Evolutionary conservation across 2,888 invertebrate species (phyloP).

Genomic region (Caenorhabditis parvicauda): DNA sequence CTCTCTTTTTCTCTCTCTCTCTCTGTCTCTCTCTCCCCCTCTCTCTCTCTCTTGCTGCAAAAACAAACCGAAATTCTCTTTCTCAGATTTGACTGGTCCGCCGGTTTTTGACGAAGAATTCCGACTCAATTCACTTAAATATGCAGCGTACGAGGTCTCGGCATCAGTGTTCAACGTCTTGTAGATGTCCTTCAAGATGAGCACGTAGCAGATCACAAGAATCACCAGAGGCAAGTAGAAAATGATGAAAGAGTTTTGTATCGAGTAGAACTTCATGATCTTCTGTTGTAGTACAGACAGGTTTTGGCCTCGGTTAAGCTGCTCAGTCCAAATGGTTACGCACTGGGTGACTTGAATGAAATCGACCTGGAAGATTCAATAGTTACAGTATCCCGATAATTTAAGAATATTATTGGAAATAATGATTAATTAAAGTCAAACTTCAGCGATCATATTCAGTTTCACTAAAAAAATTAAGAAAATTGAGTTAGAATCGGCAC

Average conservation of each 20-base stretch:
- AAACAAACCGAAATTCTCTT: too few relatives aligned
- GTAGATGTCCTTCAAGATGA: slow-evolving; percentile 49
- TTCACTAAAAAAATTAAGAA: too few relatives aligned
- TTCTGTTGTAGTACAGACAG: slow-evolving; percentile 8
- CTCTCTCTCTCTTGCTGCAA: too few relatives aligned
- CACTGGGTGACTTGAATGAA: slow-evolving; percentile 36
- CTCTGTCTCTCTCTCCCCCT: too few relatives aligned
- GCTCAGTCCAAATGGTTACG: slow-evolving; percentile 40
- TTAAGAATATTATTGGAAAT: background rate
- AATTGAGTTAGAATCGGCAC: too few relatives aligned
- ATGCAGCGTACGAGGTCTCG: slow-evolving; percentile 36
- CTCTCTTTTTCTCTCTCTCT: too few relatives aligned
- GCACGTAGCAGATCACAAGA: slow-evolving; percentile 42
- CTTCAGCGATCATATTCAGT: too few relatives aligned
- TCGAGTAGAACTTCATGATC: slow-evolving; percentile 33
- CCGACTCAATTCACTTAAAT: slow-evolving; percentile 38
- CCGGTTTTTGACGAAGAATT: slow-evolving; percentile 33
- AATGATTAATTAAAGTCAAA: background rate
- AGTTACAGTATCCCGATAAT: background rate
- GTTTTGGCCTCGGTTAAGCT: slow-evolving; percentile 8
- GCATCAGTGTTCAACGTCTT: slow-evolving; percentile 37
- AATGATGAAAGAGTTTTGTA: slow-evolving; percentile 31
- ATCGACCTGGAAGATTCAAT: slow-evolving; percentile 14
- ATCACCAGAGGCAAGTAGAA: slow-evolving; percentile 47
- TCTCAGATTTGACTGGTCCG: too few relatives aligned